Conservation (phyloP, 1,140 invertebrate genomes). For the Aphaenogaster ashmeadi region DNA sequence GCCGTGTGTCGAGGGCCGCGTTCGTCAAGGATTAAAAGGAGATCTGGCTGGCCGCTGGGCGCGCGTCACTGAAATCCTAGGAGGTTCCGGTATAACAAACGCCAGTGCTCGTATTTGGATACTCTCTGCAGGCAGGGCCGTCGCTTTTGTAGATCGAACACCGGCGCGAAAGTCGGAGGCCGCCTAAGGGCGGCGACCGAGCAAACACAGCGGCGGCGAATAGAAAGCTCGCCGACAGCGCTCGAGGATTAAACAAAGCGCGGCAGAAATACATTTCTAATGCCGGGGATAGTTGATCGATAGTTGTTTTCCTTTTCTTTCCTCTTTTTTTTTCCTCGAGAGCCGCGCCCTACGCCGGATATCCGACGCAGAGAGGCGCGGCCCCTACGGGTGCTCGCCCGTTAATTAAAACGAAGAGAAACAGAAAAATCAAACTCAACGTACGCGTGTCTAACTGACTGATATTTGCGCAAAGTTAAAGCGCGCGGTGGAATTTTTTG, state of each 20-base stretch:
- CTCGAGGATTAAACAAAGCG: slow-evolving; percentile 57
- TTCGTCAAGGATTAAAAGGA: slow-evolving; percentile 53
- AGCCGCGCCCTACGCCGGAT: slow-evolving; percentile 27
- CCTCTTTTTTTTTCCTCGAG: not conserved
- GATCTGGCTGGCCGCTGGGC: not conserved
- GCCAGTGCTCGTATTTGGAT: slow-evolving; percentile 53
- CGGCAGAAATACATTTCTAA: slow-evolving; percentile 57
- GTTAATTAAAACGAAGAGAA: slow-evolving; percentile 53
- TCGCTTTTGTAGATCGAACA: slow-evolving; percentile 61
- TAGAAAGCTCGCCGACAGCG: slow-evolving; percentile 27
- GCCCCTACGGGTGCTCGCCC: not conserved
- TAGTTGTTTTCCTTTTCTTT: slow-evolving; percentile 19
- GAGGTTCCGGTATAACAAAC: slow-evolving; percentile 58
- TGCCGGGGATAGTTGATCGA: slow-evolving; percentile 46
- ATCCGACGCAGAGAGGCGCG: slow-evolving; percentile 32
- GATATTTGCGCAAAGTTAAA: slow-evolving; percentile 20
- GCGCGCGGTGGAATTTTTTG: not conserved
- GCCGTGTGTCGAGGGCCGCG: slow-evolving; percentile 9
- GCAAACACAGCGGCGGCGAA: slow-evolving; percentile 35
- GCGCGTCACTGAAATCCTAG: slow-evolving; percentile 56
- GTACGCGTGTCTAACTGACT: slow-evolving; percentile 14
- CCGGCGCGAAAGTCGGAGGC: slow-evolving; percentile 42
- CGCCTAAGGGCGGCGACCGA: slow-evolving; percentile 36
- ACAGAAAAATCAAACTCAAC: slow-evolving; percentile 27
- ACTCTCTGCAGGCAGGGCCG: slow-evolving; percentile 20